Base-by-base conservation (phyloP, 2,888 invertebrate genomes). In the Drosophila basisetae region DNA sequence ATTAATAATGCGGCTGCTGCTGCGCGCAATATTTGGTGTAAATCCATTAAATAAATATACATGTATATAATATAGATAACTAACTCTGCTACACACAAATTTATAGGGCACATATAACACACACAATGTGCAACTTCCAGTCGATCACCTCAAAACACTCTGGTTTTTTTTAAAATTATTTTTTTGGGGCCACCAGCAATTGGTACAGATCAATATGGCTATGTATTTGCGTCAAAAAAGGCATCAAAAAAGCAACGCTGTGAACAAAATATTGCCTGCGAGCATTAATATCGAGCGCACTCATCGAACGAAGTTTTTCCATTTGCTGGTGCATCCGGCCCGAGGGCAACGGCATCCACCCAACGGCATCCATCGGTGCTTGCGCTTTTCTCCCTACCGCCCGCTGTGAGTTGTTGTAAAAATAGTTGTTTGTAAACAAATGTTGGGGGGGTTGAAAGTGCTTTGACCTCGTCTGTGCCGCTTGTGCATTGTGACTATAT, bases 391-490 rank as follows among this genome's bases (percentile, higher is more conserved):
- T 41, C 37, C 55, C 35, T 25, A 47, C 47, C 11, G 65, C 41
- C 43, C n/a, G 30, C 59, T 68, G 50, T 47, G 71, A 64, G 63
- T 66, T 43, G 61, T 54, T 73, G 67, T 76, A 71, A 59, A 71
- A 73, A 78, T 72, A 64, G 75, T 73, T 74, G 70, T 73, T 81
- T 73, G 56, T 76, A 77, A 76, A 82, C 78, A 80, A 74, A 78
- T 61, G 66, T 43, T 66, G 58, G 55, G 67, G 55, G 52, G 67
- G 59, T 49, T 50, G 82, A 82, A 55, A 82, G 82, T 83, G 77
- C 83, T 83, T 82, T 83, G 71, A 83, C 76, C 82, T 81, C 80
- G 76, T 78, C 67, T 67, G 64, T 47, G 49, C 50, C 35, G 49
- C 52, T 43, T 49, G 66, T 52, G 73, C 28, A 31, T 47, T 63